Evolutionary conservation across 2,797 vertebrate species (phyloP).

Genomic region (Acridotheres tristis): DNA sequence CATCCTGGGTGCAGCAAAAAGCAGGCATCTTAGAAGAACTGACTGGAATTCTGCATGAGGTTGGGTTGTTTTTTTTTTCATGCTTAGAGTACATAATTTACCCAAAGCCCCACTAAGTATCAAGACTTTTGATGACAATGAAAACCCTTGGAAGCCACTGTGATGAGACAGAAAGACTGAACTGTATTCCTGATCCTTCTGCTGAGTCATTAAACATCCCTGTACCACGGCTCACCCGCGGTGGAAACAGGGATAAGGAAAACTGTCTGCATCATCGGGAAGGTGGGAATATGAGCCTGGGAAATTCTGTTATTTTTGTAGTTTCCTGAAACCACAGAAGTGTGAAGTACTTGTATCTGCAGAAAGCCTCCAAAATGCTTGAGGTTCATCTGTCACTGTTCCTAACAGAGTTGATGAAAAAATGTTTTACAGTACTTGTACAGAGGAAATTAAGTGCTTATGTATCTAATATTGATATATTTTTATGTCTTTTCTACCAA

Average conservation of each 20-base stretch:
- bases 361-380: constrained; percentile 17
- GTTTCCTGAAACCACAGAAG: not conserved
- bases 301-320: constrained; percentile 12
- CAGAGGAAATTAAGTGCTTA: not conserved
- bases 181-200: not conserved
- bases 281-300: constrained; percentile 6
- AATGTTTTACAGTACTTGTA: not conserved
- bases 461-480: not conserved
- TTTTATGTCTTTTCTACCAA: not conserved
- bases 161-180: not conserved
- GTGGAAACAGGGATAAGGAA: not conserved
- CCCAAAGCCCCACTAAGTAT: not conserved
- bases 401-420: constrained; percentile 24
- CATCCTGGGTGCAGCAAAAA: not conserved
- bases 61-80: not conserved
- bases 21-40: not conserved
- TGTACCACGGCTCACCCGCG: not conserved
- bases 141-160: not conserved
- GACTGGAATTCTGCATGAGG: not conserved
- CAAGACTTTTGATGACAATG: not conserved
- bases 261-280: not conserved
- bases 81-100: not conserved
- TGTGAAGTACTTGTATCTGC: constrained; percentile 12
- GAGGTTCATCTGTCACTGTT: constrained; percentile 30
- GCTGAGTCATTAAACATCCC: constrained; percentile 41